Evolutionary conservation across 2,888 invertebrate species (phyloP).

Genomic region (Scaptomyza reducta): DNA sequence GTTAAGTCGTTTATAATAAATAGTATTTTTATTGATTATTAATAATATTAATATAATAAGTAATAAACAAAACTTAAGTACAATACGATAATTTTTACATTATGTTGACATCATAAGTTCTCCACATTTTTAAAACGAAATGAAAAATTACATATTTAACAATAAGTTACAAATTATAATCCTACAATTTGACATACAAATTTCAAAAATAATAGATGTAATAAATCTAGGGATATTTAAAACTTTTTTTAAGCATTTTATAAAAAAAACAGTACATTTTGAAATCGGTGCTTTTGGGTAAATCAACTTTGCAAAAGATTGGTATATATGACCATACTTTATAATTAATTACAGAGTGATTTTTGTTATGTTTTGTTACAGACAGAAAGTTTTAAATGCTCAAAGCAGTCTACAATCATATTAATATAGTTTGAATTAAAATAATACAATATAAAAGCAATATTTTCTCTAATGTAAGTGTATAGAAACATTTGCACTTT

Average conservation of each 20-base stretch:
- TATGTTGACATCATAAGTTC: too few species aligned
- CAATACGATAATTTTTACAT: too few species aligned
- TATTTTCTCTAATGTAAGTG: not conserved
- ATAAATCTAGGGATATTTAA: not conserved
- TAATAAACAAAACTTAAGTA: too few species aligned
- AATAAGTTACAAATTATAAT: too few species aligned
- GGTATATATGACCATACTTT: not conserved
- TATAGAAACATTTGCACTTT: not conserved
- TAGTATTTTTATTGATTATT: too few species aligned
- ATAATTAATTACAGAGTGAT: constrained; percentile 13
- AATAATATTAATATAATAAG: too few species aligned
- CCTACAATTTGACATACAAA: not conserved
- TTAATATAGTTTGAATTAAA: not conserved
- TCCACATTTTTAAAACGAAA: too few species aligned
- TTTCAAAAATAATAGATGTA: not conserved
- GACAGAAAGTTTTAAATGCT: not conserved
- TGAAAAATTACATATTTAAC: too few species aligned
- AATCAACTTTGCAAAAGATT: not conserved
- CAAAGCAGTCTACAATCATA: not conserved
- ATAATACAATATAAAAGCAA: not conserved
- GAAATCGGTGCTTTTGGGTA: not conserved
- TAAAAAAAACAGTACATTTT: not conserved
- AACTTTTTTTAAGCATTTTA: not conserved
- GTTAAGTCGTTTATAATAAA: too few species aligned
- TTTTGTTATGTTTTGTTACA: not conserved